A percentile compares a stretch with the other conserved stretches of the same genome.
Conservation (phyloP, 2,797 vertebrate species). For the Enteromius anoplus region DNA sequence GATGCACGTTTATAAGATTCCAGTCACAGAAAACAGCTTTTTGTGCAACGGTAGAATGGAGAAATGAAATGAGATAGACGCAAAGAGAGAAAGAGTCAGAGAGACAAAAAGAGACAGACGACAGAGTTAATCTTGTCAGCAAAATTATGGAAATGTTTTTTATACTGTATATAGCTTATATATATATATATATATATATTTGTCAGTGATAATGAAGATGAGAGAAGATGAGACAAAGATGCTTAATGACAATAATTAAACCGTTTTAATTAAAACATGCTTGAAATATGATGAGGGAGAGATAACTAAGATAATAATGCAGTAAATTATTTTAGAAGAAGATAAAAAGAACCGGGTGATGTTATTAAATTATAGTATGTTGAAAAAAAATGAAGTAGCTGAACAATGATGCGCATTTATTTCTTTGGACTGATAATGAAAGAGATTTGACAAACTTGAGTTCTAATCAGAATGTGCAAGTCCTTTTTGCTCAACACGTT, state of each 20-base stretch:
- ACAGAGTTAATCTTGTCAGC: neutral
- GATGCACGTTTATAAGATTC: slow-evolving; percentile 19
- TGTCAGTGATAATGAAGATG: slow-evolving; percentile 25
- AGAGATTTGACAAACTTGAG: neutral
- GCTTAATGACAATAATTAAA: slow-evolving; percentile 25
- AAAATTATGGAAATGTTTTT: neutral
- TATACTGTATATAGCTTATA: neutral
- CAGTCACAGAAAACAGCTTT: slow-evolving; percentile 17
- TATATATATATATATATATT: neutral
- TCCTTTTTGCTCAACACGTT: neutral
- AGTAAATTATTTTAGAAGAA: neutral
- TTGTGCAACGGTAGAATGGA: slow-evolving; percentile 22
- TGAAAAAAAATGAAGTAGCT: neutral
- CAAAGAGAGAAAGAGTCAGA: neutral
- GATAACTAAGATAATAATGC: neutral
- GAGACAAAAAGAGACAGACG: neutral
- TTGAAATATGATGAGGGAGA: slow-evolving; percentile 12
- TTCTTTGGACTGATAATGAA: neutral
- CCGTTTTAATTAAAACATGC: neutral
- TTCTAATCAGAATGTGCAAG: neutral
- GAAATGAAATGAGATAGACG: slow-evolving; percentile 9
- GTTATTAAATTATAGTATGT: neutral
- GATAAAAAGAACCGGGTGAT: neutral
- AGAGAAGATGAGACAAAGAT: slow-evolving; percentile 11
- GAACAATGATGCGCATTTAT: neutral